These are phyloP conservation scores for Coptodon bakossiorum DNA, from an alignment of 2,113 vertebrate species.

Conservation along the genomic window DNA sequence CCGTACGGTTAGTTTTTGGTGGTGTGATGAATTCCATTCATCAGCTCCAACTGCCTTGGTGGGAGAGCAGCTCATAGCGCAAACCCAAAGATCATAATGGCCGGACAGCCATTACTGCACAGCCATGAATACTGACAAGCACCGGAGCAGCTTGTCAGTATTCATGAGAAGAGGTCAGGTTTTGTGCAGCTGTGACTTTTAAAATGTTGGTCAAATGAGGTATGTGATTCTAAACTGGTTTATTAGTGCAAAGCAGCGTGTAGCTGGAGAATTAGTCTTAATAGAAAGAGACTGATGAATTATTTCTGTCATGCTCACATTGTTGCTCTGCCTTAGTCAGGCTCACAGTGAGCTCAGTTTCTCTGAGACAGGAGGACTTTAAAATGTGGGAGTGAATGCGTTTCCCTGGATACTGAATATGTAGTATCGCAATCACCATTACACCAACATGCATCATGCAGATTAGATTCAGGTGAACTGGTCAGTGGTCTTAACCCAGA, in stretches of 20 bases:
- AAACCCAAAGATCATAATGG: not conserved
- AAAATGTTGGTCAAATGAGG: not conserved
- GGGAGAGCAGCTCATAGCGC: not conserved
- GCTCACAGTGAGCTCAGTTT: not conserved
- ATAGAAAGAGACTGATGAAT: not conserved
- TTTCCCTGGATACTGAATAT: not conserved
- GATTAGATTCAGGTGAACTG: not conserved
- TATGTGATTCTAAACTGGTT: not conserved
- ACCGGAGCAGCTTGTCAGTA: not conserved
- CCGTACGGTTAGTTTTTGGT: constrained; percentile 3
- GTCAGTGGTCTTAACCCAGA: not conserved
- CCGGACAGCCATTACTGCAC: not conserved
- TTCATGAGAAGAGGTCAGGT: not conserved
- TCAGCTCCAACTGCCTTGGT: not conserved
- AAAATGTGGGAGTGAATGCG: not conserved
- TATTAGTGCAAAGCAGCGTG: not conserved
- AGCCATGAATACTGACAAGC: not conserved
- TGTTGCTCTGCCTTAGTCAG: not conserved
- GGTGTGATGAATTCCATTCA: not conserved
- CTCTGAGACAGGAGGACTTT: not conserved
- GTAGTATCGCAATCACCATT: not conserved
- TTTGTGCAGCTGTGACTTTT: not conserved
- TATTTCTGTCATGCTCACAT: not conserved
- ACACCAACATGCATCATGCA: not conserved
- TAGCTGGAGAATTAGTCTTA: not conserved